Percentiles rank a stretch among this genome's conserved stretches.
These are phyloP conservation scores for Parasteatoda lunata DNA, from an alignment of 2,888 invertebrate genomes.

Conservation along the genomic window DNA sequence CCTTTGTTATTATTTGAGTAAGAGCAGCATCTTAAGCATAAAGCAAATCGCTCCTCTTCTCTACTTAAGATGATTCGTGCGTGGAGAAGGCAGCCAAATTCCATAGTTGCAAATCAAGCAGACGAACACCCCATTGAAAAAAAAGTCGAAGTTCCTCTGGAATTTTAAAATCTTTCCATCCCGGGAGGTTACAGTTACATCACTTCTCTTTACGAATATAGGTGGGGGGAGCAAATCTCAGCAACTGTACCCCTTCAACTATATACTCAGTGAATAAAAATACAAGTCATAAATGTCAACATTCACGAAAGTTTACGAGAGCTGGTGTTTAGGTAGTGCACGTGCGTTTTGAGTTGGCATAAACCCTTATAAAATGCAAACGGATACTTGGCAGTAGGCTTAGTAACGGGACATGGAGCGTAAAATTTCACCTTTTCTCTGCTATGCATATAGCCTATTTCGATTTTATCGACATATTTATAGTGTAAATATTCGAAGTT, in stretches of 20 bases:
- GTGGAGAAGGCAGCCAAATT: slow-evolving; percentile 1
- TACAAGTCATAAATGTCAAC: background rate
- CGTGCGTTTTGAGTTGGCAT: slow-evolving; percentile 3
- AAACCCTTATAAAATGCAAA: slow-evolving; percentile 3
- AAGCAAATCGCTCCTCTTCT: slow-evolving; percentile 26
- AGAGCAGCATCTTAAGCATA: slow-evolving; percentile 38
- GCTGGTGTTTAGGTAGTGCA: background rate
- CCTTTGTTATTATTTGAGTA: slow-evolving; percentile 43
- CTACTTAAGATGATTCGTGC: slow-evolving; percentile 30
- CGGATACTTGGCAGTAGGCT: background rate
- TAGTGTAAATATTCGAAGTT: too few relatives aligned
- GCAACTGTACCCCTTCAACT: background rate
- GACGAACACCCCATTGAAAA: background rate
- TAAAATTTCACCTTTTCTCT: background rate
- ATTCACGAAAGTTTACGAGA: slow-evolving; percentile 5
- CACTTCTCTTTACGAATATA: background rate
- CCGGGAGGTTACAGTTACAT: slow-evolving; percentile 35
- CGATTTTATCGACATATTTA: too few relatives aligned
- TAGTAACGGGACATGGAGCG: background rate
- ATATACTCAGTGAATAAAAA: background rate
- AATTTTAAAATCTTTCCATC: slow-evolving; percentile 43
- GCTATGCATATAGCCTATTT: too few relatives aligned
- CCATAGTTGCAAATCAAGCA: slow-evolving; percentile 42
- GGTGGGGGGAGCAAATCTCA: background rate
- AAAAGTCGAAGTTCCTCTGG: slow-evolving; percentile 23